Evolutionary conservation across 2,797 vertebrate species (phyloP).

Genomic region (Chloroceryle inda): DNA sequence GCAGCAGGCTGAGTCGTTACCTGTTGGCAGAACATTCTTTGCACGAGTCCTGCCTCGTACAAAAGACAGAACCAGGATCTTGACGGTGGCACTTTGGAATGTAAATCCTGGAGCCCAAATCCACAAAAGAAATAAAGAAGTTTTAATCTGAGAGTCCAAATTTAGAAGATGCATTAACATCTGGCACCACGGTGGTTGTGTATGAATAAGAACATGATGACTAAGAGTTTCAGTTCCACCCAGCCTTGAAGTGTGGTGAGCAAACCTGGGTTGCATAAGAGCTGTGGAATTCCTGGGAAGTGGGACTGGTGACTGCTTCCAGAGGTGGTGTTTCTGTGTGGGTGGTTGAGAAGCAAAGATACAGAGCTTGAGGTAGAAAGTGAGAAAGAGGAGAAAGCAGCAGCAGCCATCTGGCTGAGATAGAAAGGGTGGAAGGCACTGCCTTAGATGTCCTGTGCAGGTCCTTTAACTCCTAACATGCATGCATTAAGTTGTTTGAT

Average conservation of each 20-base stretch:
- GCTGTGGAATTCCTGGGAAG: not conserved
- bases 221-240: conserved; percentile 1
- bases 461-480: not conserved
- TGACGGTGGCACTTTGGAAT: not conserved
- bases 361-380: not conserved
- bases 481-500: not conserved
- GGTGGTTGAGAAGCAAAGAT: not conserved
- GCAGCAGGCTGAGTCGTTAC: not conserved
- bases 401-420: not conserved
- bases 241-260: not conserved
- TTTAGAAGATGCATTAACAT: not conserved
- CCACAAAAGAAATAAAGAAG: not conserved
- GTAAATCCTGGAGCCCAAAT: not conserved
- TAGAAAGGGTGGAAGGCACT: not conserved
- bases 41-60: not conserved
- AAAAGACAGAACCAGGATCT: not conserved
- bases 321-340: not conserved
- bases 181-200: rapidly evolving
- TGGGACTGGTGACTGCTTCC: not conserved
- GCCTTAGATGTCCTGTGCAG: not conserved
- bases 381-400: not conserved
- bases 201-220: rapidly evolving
- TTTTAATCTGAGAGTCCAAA: not conserved
- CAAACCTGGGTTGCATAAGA: not conserved
- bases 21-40: not conserved